Percentiles rank a stretch among this genome's conserved stretches.
Conservation (phyloP, 2,888 invertebrate species). For the Phaedon cochleariae region DNA sequence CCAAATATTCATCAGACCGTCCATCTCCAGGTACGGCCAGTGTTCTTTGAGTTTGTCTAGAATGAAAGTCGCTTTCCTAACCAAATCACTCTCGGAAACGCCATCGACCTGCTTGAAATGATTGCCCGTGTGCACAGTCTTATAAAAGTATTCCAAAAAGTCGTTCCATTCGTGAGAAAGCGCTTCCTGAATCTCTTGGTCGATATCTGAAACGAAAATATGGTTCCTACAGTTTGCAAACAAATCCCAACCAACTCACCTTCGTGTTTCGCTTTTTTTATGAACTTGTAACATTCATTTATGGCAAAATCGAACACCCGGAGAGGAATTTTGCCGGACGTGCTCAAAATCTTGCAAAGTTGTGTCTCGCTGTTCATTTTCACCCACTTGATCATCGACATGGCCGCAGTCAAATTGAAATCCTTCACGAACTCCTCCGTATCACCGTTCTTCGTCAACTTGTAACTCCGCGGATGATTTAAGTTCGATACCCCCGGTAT, state of each 20-base stretch:
- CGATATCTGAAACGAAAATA: conserved; percentile 23
- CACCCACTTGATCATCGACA: conserved; percentile 76
- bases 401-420: conserved; percentile 81
- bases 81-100: conserved; percentile 47
- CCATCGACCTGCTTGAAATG: conserved; percentile 62
- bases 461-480: conserved; percentile 77
- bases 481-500: conserved; percentile 70
- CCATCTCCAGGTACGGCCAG: conserved; percentile 73
- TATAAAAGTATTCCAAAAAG: conserved; percentile 73
- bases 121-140: conserved; percentile 68
- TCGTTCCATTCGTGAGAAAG: conserved; percentile 72
- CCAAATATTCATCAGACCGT: conserved; percentile 88
- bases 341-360: conserved; percentile 61
- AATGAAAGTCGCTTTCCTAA: conserved; percentile 65
- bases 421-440: conserved; percentile 72
- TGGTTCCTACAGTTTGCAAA: too few relatives aligned
- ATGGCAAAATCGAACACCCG: conserved; percentile 73
- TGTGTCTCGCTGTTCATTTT: conserved; percentile 49
- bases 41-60: conserved; percentile 68
- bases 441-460: conserved; percentile 67
- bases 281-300: conserved; percentile 73
- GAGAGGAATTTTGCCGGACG: conserved; percentile 65
- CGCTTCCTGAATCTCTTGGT: conserved; percentile 57
- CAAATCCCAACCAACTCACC: too few relatives aligned
- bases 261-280: conserved; percentile 68